Evolutionary conservation across 2,888 invertebrate species (phyloP).

Genomic region (Troides oblongomaculatus): DNA sequence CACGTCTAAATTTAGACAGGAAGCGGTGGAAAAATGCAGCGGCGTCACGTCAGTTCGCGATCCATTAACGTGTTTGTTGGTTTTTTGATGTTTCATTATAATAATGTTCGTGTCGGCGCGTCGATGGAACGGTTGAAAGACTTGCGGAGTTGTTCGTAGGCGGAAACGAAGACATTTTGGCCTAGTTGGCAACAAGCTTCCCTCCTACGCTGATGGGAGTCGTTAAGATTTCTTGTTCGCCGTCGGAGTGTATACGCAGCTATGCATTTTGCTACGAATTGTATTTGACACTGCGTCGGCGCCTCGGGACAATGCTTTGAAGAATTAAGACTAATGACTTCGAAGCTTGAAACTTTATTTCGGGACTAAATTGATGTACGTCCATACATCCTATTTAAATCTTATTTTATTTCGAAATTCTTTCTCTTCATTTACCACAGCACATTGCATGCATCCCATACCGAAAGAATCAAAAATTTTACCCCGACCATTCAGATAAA

Average conservation of each 20-base stretch:
- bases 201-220: conserved; percentile 61
- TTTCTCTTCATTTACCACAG: background rate
- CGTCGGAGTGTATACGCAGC: conserved; percentile 33
- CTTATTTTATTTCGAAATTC: no score
- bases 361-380: background rate
- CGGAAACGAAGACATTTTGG: conserved; percentile 61
- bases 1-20: conserved; percentile 55
- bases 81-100: background rate
- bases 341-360: background rate
- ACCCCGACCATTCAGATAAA: no score
- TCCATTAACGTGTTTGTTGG: conserved; percentile 28
- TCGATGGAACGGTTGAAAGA: conserved; percentile 32
- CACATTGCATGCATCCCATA: no score
- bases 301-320: conserved; percentile 15
- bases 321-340: conserved; percentile 13
- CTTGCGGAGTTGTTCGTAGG: conserved; percentile 42
- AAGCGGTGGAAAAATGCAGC: conserved; percentile 45
- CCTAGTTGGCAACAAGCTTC: conserved; percentile 66
- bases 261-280: conserved; percentile 8
- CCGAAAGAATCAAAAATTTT: no score
- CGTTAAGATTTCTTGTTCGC: conserved; percentile 50
- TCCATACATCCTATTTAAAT: no score
- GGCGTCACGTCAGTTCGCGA: conserved; percentile 24
- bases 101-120: background rate
- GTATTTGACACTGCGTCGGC: conserved; percentile 14